Conservation (phyloP, 2,888 invertebrate species). For the Tenodera sinensis region DNA sequence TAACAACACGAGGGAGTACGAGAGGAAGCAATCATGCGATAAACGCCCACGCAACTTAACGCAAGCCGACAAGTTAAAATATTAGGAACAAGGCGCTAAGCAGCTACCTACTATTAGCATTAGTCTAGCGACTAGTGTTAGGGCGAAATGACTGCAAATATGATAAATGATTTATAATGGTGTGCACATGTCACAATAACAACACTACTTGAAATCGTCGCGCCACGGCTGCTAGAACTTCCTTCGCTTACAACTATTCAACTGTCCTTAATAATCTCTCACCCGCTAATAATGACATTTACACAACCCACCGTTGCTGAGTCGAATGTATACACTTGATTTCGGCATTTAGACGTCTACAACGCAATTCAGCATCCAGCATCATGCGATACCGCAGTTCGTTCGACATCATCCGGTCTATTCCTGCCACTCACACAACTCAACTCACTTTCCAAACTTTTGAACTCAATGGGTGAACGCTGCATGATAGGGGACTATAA, state of each 20-base stretch:
- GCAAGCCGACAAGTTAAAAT: too few relatives aligned
- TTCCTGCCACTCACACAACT: conserved; percentile 1
- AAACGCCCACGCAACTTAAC: too few relatives aligned
- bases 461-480: neutral
- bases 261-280: neutral
- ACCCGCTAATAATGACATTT: neutral
- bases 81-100: too few relatives aligned
- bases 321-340: conserved; percentile 16
- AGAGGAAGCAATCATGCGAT: too few relatives aligned
- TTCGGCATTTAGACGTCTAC: conserved; percentile 8
- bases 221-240: neutral
- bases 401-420: neutral
- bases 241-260: neutral
- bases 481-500: neutral
- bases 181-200: neutral
- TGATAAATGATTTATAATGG: neutral
- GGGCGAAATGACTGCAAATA: neutral
- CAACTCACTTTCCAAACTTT: neutral
- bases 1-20: too few relatives aligned
- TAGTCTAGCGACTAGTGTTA: too few relatives aligned
- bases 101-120: too few relatives aligned
- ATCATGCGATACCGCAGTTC: neutral
- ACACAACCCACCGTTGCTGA: conserved; percentile 15
- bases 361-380: neutral
- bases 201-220: neutral